Percentiles rank a stretch among this genome's conserved stretches.
Evolutionary conservation across 2,797 vertebrate species (phyloP).

Genomic region (Tangara arthus): DNA sequence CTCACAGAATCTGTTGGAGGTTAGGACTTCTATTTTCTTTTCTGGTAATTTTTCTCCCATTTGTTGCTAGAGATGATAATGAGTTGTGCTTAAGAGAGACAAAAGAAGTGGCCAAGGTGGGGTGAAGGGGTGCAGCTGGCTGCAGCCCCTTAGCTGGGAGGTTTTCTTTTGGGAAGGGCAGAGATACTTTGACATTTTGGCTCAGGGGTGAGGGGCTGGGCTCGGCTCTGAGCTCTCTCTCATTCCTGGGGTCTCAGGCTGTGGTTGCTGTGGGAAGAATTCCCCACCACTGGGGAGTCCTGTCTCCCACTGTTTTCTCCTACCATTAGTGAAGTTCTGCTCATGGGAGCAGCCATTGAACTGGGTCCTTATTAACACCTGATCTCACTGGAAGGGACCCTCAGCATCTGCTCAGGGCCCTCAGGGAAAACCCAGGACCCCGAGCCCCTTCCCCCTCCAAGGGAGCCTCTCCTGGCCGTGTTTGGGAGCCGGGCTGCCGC

Average conservation of each 20-base stretch:
- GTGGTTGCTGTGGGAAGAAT: rapidly evolving
- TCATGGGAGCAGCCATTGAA: rapidly evolving
- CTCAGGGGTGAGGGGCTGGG: background rate
- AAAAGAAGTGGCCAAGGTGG: background rate
- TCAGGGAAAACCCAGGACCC: rapidly evolving
- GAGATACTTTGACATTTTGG: background rate
- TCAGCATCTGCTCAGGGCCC: rapidly evolving
- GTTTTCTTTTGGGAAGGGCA: background rate
- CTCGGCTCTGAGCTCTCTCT: rapidly evolving
- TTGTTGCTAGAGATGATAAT: background rate
- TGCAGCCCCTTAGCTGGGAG: background rate
- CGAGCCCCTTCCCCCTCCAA: rapidly evolving
- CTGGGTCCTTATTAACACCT: too few species aligned
- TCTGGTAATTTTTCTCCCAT: background rate
- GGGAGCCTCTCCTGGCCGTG: rapidly evolving
- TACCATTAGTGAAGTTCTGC: rapidly evolving
- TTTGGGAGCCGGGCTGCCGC: background rate
- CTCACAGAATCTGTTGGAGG: background rate
- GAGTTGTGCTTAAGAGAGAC: rapidly evolving
- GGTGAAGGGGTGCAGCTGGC: background rate
- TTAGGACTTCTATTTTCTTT: too few species aligned
- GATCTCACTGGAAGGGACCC: rapidly evolving
- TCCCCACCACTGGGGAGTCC: background rate
- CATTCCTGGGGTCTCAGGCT: background rate
- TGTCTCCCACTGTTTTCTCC: rapidly evolving